These are phyloP conservation scores for Spinus olivaceus DNA, from an alignment of 2,797 vertebrate species.

Conservation along the genomic window DNA sequence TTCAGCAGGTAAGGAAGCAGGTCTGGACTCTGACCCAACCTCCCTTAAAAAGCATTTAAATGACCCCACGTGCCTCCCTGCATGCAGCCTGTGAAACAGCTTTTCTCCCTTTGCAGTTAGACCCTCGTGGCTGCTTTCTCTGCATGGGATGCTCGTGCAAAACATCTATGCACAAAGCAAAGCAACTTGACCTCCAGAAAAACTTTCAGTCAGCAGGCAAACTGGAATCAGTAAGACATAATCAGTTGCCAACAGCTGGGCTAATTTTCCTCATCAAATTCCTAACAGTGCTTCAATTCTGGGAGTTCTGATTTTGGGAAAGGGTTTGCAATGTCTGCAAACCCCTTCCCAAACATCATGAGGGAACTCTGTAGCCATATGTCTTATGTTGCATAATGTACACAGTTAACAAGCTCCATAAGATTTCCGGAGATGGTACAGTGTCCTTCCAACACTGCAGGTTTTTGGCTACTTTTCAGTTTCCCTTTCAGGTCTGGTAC, in stretches of 20 bases:
- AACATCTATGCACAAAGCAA: not conserved
- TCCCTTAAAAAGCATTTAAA: not conserved
- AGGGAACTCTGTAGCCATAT: not conserved
- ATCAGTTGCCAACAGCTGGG: not conserved
- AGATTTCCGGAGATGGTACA: not conserved
- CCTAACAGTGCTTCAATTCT: not conserved
- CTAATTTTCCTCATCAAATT: not conserved
- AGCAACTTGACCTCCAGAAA: not conserved
- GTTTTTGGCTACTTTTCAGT: not conserved
- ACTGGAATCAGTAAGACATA: not conserved
- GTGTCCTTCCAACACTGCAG: not conserved
- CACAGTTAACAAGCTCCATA: not conserved
- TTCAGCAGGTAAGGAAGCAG: not conserved
- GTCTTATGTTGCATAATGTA: not conserved
- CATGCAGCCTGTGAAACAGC: not conserved
- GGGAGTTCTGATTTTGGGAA: not conserved
- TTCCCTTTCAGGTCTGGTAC: not conserved
- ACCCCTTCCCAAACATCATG: not conserved
- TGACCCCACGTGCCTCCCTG: not conserved
- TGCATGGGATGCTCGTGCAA: accelerated
- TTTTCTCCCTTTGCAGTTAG: not conserved
- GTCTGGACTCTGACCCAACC: not conserved
- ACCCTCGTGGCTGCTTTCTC: not conserved
- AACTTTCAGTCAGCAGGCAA: not conserved
- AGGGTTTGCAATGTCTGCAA: not conserved